phyloP scores from a whole-genome alignment of 2,113 vertebrate genomes.

The Miniopterus natalensis region DNA sequence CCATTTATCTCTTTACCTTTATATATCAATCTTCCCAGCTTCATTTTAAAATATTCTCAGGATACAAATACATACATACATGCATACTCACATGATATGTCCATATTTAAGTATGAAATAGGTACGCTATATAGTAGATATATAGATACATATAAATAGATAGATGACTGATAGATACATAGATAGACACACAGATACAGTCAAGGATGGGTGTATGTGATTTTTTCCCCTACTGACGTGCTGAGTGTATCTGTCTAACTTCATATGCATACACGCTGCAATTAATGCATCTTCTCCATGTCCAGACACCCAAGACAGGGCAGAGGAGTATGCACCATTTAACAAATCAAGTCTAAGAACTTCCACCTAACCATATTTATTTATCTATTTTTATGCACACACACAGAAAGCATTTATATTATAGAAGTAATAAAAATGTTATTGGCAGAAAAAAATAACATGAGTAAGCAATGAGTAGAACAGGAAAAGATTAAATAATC shows the following conservation, averaged over 20 bases:
- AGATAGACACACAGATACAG: neutral
- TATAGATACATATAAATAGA: neutral
- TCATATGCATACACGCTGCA: neutral
- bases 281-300: neutral
- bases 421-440: neutral
- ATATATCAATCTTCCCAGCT: neutral
- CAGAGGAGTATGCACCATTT: neutral
- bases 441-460: neutral
- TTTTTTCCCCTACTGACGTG: neutral
- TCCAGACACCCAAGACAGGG: neutral
- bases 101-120: neutral
- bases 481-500: neutral
- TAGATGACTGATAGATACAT: neutral
- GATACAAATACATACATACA: neutral
- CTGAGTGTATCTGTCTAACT: neutral
- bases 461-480: neutral
- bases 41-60: conserved; percentile 1
- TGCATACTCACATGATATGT: neutral
- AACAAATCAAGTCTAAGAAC: neutral
- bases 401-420: neutral
- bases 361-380: neutral
- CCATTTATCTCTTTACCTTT: neutral
- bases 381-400: neutral
- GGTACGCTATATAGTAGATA: neutral
- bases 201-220: neutral